Percentiles rank a stretch among this genome's conserved stretches.
Conservation (phyloP, 1,140 invertebrate genomes). For the Hycleus cichorii region DNA sequence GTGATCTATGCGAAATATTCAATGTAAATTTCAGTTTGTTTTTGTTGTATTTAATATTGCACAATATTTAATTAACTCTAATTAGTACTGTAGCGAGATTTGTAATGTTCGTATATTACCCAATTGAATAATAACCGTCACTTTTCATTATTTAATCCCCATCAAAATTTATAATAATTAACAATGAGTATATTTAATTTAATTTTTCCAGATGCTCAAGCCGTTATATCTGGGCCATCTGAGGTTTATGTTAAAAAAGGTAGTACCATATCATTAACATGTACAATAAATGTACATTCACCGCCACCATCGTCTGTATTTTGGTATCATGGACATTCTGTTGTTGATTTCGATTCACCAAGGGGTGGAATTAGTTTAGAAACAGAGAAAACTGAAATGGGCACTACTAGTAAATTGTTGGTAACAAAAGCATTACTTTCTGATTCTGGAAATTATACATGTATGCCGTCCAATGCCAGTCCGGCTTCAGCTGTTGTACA, state of each 20-base stretch:
- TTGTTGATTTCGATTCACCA: slow-evolving; percentile 80
- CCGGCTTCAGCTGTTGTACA: slow-evolving; percentile 81
- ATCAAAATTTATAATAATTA: no score
- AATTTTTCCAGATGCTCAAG: slow-evolving; percentile 68
- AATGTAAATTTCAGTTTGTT: no score
- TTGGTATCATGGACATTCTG: slow-evolving; percentile 73
- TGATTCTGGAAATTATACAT: slow-evolving; percentile 86
- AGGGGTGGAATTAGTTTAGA: slow-evolving; percentile 81
- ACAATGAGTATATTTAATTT: not conserved
- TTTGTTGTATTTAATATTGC: no score
- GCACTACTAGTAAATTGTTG: slow-evolving; percentile 81
- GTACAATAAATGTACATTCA: slow-evolving; percentile 80
- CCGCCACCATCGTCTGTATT: slow-evolving; percentile 67
- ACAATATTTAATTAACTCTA: no score
- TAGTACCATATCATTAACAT: slow-evolving; percentile 82
- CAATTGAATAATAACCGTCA: no score
- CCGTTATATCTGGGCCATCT: slow-evolving; percentile 74
- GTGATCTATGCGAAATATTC: no score
- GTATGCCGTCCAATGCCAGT: slow-evolving; percentile 78
- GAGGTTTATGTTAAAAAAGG: slow-evolving; percentile 85
- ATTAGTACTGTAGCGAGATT: no score
- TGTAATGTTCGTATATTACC: no score
- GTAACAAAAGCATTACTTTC: slow-evolving; percentile 76
- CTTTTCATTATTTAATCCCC: no score
- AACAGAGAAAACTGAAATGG: slow-evolving; percentile 81